Conservation (phyloP, 2,113 vertebrate species). For the Tupaia tana region DNA sequence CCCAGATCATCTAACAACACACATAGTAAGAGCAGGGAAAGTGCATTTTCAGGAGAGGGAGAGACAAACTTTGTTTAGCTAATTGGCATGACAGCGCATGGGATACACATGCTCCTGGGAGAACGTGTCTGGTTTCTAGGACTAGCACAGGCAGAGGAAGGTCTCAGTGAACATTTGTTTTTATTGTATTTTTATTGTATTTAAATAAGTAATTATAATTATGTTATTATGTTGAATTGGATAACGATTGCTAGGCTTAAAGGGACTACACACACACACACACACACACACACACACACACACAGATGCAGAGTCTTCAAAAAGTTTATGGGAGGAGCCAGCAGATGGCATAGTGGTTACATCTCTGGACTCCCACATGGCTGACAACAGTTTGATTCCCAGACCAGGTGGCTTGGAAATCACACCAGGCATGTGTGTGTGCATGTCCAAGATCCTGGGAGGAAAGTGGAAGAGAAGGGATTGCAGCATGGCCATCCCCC, state of each 20-base stretch:
- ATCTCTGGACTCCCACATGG: no score
- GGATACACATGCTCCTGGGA: background rate
- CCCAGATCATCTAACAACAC: constrained; percentile 19
- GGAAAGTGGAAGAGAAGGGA: no score
- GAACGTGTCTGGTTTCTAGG: background rate
- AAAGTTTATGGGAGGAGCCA: no score
- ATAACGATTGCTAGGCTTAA: background rate
- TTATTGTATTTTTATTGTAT: background rate
- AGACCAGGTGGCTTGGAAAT: no score
- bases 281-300: no score
- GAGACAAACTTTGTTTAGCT: constrained; percentile 72
- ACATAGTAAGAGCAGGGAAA: constrained; percentile 51
- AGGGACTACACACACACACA: background rate
- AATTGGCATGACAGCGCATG: constrained; percentile 41
- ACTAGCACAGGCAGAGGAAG: background rate
- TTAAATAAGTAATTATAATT: background rate
- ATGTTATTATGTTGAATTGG: background rate
- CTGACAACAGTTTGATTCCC: no score
- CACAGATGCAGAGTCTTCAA: no score
- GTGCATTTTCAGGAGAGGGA: constrained; percentile 20
- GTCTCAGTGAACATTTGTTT: background rate
- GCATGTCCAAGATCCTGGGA: no score
- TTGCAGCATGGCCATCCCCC: no score
- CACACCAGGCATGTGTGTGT: no score
- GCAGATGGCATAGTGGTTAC: no score